Conservation (phyloP, 2,888 invertebrate species). For the Metacarcinus magister region DNA sequence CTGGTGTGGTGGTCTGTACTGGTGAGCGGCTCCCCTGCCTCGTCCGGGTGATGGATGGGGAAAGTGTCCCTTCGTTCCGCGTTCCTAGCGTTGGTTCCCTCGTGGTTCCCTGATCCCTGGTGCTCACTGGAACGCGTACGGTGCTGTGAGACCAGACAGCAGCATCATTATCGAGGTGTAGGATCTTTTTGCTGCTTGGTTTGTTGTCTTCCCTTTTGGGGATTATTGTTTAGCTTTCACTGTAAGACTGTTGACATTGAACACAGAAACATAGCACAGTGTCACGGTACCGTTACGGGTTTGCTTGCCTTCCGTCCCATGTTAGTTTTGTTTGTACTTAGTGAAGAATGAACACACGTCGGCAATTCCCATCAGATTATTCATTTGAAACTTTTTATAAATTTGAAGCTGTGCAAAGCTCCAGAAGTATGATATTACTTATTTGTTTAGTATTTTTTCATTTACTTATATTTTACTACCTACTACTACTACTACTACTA, state of each 20-base stretch:
- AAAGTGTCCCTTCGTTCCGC: conserved; percentile 26
- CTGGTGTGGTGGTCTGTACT: not conserved
- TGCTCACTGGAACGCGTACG: not conserved
- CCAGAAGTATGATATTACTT: no score
- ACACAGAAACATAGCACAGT: no score
- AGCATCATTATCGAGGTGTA: not conserved
- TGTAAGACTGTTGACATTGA: not conserved
- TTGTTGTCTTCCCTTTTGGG: not conserved
- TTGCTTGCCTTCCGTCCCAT: not conserved
- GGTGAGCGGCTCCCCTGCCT: not conserved
- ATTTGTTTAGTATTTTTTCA: no score
- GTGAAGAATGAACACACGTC: not conserved
- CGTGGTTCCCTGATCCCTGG: not conserved
- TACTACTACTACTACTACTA: no score
- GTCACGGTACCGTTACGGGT: not conserved
- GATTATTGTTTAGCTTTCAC: not conserved
- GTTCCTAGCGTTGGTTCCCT: not conserved
- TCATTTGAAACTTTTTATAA: no score
- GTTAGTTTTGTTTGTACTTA: not conserved
- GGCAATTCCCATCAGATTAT: no score
- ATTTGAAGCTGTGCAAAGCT: no score
- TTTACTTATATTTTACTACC: no score
- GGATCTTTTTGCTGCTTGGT: not conserved
- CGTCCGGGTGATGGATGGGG: not conserved
- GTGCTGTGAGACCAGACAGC: not conserved